These are phyloP conservation scores for Diogma glabrata DNA, from an alignment of 2,888 invertebrate genomes.

Conservation along the genomic window DNA sequence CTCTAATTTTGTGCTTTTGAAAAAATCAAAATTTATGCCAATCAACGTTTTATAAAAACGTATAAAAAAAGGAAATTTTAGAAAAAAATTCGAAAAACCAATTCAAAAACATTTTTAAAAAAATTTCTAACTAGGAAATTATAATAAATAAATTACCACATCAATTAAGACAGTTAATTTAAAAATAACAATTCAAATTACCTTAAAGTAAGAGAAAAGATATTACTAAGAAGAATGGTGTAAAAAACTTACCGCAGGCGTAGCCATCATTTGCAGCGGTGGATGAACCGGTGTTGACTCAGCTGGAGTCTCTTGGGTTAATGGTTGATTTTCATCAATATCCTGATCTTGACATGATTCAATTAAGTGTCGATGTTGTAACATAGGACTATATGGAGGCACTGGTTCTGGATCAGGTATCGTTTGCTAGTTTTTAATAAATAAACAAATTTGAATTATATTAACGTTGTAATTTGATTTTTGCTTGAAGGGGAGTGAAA, in stretches of 20 bases:
- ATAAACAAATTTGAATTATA: neutral
- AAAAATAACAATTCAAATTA: too few species aligned
- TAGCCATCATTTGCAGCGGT: constrained; percentile 37
- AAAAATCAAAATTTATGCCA: too few species aligned
- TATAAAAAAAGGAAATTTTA: too few species aligned
- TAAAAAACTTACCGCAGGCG: constrained; percentile 34
- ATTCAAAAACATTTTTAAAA: too few species aligned
- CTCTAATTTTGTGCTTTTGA: too few species aligned
- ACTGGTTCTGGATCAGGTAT: constrained; percentile 33
- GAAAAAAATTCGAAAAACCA: too few species aligned
- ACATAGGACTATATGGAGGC: constrained; percentile 33
- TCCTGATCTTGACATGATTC: constrained; percentile 16
- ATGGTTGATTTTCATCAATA: constrained; percentile 18
- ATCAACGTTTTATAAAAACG: too few species aligned
- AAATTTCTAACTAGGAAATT: too few species aligned
- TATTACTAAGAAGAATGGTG: neutral
- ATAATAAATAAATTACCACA: too few species aligned
- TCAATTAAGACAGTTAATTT: too few species aligned
- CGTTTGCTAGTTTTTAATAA: neutral
- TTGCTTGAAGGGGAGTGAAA: too few species aligned
- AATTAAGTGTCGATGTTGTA: constrained; percentile 27
- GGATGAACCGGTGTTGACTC: constrained; percentile 18
- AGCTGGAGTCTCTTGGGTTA: constrained; percentile 17
- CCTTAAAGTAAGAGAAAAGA: neutral
- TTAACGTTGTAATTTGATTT: too few species aligned